Evolutionary conservation across 2,797 vertebrate species (phyloP).

Genomic region (Fringilla coelebs): DNA sequence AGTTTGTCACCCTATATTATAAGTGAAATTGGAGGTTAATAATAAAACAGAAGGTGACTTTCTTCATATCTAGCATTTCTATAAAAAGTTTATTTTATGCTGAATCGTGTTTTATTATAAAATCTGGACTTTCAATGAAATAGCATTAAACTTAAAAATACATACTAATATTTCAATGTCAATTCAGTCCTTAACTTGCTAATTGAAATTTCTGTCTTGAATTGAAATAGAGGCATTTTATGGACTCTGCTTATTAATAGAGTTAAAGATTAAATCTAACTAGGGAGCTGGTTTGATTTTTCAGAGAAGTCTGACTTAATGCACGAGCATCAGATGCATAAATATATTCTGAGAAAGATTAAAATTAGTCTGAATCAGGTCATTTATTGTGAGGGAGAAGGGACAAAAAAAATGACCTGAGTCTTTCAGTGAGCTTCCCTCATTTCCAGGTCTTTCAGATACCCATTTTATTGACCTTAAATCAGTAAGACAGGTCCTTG

Average conservation of each 20-base stretch:
- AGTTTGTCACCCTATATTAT: neutral
- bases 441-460: neutral
- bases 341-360: neutral
- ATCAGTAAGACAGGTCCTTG: constrained; percentile 11
- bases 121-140: neutral
- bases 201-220: constrained; percentile 18
- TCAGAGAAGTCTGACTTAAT: neutral
- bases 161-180: constrained; percentile 3
- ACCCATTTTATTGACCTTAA: neutral
- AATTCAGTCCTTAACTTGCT: constrained; percentile 6
- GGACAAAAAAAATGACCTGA: neutral
- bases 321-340: neutral
- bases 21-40: neutral
- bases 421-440: neutral
- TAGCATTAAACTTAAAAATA: neutral
- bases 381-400: neutral
- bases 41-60: neutral
- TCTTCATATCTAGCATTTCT: neutral
- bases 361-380: neutral
- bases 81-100: neutral
- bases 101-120: constrained; percentile 3
- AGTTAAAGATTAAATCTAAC: neutral
- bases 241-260: neutral
- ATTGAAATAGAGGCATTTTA: constrained; percentile 20
- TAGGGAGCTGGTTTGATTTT: neutral